Base-by-base conservation (phyloP, 2,888 invertebrate genomes). In the Liopterus haemorrhoidalis region DNA sequence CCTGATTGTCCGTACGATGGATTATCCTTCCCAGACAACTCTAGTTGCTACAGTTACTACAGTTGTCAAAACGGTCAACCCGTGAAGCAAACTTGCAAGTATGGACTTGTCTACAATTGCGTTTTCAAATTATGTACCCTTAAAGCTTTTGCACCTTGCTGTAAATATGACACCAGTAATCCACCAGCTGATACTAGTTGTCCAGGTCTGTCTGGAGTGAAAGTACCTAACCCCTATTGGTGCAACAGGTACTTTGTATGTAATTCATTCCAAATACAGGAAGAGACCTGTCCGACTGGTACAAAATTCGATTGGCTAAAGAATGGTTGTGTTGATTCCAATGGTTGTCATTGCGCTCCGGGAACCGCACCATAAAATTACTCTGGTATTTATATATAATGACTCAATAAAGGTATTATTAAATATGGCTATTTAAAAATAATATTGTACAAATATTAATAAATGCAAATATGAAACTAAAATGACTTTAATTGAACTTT, bases 211-310 rank as follows among this genome's bases (percentile, higher is more conserved):
- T 36, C 35, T 28, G 42, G 36, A 5, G 15, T 27, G 8, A 25
- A 24, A 25, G 6, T 25, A 2, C 39, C 45, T 2, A 21, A 45
- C 20, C 16, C 28, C 11, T 39, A 39, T 8, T 19, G 18, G n/a
- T 45, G 45, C 25, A 16, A 14, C 5, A 32, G 31, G 14, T 45
- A 45, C 20, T 45, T 27, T 24, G 14, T 16, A 11, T 45, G 45
- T 15, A 6, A n/a, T 9, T 25, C 25, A 1, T 18, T 32, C 11
- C n/a, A 9, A 19, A 24, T 45, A 8, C n/a, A n/a, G 2, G 24
- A 44, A 9, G 18, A 25, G 12, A 12, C 16, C 12, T 45, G 45
- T 15, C 22, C 18, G 27, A 1, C 18, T 6, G 38, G 45, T 12
- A 2, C 38, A 18, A 18, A 18, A 33, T 45, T 39, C 15, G 25